phyloP scores from a whole-genome alignment of 2,113 vertebrate genomes.

The Ranitomeya variabilis region DNA sequence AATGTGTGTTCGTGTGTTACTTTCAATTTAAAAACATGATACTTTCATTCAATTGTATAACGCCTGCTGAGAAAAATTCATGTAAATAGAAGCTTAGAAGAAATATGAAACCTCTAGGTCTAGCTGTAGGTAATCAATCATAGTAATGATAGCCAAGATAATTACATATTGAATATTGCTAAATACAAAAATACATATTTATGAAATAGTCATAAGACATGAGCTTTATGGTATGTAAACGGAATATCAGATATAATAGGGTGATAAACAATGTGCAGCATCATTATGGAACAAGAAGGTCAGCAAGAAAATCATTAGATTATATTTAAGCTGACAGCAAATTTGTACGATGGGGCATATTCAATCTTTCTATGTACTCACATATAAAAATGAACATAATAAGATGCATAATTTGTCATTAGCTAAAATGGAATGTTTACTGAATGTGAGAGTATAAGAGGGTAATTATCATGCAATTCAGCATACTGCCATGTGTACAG shows the following conservation, averaged over 20 bases:
- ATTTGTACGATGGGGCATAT: background rate
- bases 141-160: background rate
- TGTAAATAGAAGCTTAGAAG: constrained; percentile 21
- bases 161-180: background rate
- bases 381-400: background rate
- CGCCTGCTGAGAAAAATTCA: constrained; percentile 41
- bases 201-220: background rate
- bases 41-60: constrained; percentile 33
- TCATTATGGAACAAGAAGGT: constrained; percentile 2
- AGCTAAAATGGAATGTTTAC: constrained; percentile 43
- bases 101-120: background rate
- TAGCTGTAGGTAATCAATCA: background rate
- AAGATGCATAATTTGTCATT: constrained; percentile 43
- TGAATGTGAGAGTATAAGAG: constrained; percentile 24
- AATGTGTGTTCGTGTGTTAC: constrained; percentile 43
- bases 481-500: constrained; percentile 42
- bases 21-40: constrained; percentile 51
- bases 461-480: constrained; percentile 50
- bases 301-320: background rate
- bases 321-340: constrained; percentile 17
- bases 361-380: constrained; percentile 10
- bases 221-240: background rate
- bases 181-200: background rate
- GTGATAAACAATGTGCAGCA: background rate
- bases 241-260: background rate